Base-by-base conservation (phyloP, 1,140 invertebrate species). In the Cardiocondyla obscurior region DNA sequence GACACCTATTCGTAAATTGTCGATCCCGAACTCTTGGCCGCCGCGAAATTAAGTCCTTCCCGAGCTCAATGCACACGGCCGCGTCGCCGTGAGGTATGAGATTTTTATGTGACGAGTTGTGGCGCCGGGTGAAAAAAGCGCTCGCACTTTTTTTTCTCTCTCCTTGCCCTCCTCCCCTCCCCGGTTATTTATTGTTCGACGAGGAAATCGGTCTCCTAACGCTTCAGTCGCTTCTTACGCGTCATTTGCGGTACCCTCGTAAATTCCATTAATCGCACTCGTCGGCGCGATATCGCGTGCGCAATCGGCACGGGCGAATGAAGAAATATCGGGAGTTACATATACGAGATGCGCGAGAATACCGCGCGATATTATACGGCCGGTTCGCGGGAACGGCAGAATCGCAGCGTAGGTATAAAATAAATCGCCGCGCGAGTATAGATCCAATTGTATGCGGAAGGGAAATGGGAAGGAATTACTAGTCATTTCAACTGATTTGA, bases 201-300 rank as follows among this genome's bases (percentile, higher is more conserved):
- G 42, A 49, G 42, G 58, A 64, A 49, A 76, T 51, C 57, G 58
- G 73, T 46, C 58, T 62, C 30, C 19, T 36, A 64, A 62, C 73
- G 58, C 30, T 64, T 64, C 58, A 19, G 39, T 64, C 73, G 73
- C 19, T 76, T 30, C 58, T 76, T 49, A 76, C 73, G 73, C 73
- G 73, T 76, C 73, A 76, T 76, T 76, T 76, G 73, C 73, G 39
- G 6, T 12, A n/a, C 4, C 57, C 73, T 76, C 73, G 44, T 76
- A 76, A 76, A 76, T 76, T 64, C 14, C 42, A 64, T 64, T 76
- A 76, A 76, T 64, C 73, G 73, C 73, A 49, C 57, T 64, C 73
- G 57, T 62, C 42, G 57, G 39, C 33, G 42, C 70, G 70, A 55
- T 73, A 73, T 73, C 53, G 53, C 53, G 33, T 22, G 30, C 14